These are phyloP conservation scores for Lathronympha strigana DNA, from an alignment of 2,888 invertebrate genomes.

Conservation along the genomic window DNA sequence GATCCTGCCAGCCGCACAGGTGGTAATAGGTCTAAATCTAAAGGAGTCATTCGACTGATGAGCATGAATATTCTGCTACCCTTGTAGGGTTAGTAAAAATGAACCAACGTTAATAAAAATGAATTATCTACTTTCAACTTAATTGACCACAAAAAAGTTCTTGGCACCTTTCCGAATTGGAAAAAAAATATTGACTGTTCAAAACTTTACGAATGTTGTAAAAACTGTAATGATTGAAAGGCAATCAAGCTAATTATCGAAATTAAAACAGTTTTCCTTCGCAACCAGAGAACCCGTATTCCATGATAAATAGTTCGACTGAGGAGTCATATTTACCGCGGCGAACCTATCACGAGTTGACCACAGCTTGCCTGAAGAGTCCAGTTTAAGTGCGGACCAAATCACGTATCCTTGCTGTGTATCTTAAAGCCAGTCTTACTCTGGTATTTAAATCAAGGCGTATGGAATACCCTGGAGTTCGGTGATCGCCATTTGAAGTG, in stretches of 20 bases:
- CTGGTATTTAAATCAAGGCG: not conserved
- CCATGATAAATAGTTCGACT: not conserved
- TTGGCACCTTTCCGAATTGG: conserved; percentile 31
- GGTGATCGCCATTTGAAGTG: conserved; percentile 31
- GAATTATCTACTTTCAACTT: not conserved
- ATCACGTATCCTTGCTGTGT: not conserved
- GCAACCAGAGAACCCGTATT: not conserved
- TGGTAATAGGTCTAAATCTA: no score
- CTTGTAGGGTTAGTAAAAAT: not conserved
- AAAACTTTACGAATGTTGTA: conserved; percentile 31
- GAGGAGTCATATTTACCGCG: not conserved
- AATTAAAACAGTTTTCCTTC: conserved; percentile 11
- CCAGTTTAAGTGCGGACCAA: not conserved
- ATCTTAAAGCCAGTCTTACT: not conserved
- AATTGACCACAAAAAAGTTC: conserved; percentile 13
- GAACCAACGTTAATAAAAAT: not conserved
- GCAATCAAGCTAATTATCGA: conserved; percentile 17
- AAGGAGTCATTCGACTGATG: no score
- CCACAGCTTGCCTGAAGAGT: not conserved
- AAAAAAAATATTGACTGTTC: conserved; percentile 22
- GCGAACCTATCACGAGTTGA: not conserved
- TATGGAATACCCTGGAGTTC: conserved; percentile 17
- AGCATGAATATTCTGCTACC: no score
- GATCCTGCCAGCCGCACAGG: no score
- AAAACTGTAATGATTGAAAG: conserved; percentile 18